A percentile compares a stretch with the other conserved stretches of the same genome.
Conservation (phyloP, 92 coral and sea anemone genomes). For the Galaxea fascicularis region DNA sequence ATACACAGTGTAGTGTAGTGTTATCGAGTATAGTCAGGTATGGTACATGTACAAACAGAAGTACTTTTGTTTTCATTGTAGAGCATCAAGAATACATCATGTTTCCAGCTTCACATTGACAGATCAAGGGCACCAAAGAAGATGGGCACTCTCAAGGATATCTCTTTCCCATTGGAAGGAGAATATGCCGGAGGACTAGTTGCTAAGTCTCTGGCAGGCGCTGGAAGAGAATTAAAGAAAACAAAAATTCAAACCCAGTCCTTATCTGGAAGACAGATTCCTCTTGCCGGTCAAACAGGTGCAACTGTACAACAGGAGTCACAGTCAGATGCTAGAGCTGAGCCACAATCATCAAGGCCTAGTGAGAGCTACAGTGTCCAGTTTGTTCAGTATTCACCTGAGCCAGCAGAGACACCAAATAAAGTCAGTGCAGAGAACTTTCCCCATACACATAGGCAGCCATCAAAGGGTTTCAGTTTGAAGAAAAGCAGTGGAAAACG, state of each 20-base stretch:
- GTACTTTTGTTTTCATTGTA: not conserved
- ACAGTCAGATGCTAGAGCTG: too few relatives aligned
- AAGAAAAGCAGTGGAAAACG: constrained; percentile 29
- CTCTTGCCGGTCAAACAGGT: too few relatives aligned
- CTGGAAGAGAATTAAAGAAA: too few relatives aligned
- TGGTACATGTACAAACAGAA: not conserved
- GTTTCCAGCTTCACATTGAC: constrained; percentile 23
- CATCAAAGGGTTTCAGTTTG: constrained; percentile 31
- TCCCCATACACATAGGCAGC: not conserved
- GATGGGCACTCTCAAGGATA: constrained; percentile 53
- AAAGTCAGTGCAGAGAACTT: not conserved
- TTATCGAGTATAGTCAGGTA: too few relatives aligned
- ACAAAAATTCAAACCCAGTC: too few relatives aligned
- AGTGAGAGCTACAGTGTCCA: not conserved
- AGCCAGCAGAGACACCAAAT: not conserved
- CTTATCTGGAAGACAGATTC: too few relatives aligned
- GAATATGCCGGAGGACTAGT: not conserved
- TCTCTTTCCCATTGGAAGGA: constrained; percentile 47
- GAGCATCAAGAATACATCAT: constrained; percentile 9
- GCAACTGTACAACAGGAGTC: not conserved
- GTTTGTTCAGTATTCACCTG: constrained; percentile 18
- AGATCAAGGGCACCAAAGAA: constrained; percentile 21
- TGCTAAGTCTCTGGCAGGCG: too few relatives aligned
- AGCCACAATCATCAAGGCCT: too few relatives aligned
- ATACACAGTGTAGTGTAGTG: too few relatives aligned